phyloP scores from a whole-genome alignment of 2,797 vertebrate species.

The Halcyon leucocephala region DNA sequence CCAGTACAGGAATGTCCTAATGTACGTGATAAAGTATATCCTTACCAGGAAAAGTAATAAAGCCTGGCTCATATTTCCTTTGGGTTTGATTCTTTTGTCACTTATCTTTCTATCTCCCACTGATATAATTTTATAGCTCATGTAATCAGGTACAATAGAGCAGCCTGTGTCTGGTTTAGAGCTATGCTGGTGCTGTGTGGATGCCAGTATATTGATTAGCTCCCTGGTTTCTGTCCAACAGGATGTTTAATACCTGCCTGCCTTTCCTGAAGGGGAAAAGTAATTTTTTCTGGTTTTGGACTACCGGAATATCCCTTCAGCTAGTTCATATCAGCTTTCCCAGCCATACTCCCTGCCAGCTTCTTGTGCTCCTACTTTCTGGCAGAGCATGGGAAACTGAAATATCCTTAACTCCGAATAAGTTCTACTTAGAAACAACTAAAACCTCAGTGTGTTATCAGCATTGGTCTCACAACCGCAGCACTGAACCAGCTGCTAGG shows the following conservation, averaged over 20 bases:
- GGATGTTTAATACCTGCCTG: not conserved
- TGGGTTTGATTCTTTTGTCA: not conserved
- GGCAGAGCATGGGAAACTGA: not conserved
- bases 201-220: not conserved
- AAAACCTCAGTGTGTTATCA: not conserved
- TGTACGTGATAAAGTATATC: not conserved
- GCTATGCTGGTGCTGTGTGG: not conserved
- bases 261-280: not conserved
- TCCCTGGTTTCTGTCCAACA: not conserved
- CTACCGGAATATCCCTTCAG: not conserved
- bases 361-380: not conserved
- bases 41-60: not conserved
- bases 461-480: too few species aligned
- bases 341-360: too few species aligned
- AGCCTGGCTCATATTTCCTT: not conserved
- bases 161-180: not conserved
- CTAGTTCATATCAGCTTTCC: not conserved
- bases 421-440: not conserved
- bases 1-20: not conserved
- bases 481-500: too few species aligned
- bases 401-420: not conserved
- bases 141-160: not conserved
- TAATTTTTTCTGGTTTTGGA: not conserved
- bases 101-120: not conserved
- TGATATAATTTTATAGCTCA: not conserved